phyloP scores from a whole-genome alignment of 2,113 vertebrate species.

The Caretta caretta region DNA sequence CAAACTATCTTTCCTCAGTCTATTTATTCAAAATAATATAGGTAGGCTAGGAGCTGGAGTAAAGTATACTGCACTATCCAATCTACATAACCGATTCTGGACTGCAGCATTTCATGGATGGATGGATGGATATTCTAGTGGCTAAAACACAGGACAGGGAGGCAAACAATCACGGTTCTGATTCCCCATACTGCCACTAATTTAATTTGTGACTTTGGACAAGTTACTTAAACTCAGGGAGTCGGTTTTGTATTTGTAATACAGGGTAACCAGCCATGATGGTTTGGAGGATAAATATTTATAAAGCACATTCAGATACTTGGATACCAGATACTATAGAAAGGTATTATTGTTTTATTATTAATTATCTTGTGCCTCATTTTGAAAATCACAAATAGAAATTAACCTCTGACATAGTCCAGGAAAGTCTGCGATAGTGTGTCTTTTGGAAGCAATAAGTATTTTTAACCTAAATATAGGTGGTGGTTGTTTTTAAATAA shows the following conservation, averaged over 20 bases:
- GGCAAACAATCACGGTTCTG: not conserved
- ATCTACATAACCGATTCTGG: not conserved
- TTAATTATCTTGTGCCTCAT: not conserved
- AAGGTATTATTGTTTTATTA: not conserved
- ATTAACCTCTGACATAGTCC: not conserved
- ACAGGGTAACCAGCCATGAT: not conserved
- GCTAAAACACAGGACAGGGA: not conserved
- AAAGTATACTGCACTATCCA: not conserved
- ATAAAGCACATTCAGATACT: not conserved
- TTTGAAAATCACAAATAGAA: not conserved
- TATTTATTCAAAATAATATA: not conserved
- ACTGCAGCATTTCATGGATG: not conserved
- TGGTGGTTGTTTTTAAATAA: too few species aligned
- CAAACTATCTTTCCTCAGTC: not conserved
- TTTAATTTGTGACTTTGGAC: not conserved
- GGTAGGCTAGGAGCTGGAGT: not conserved
- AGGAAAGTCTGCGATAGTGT: not conserved
- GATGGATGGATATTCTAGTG: not conserved
- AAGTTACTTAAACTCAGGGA: not conserved
- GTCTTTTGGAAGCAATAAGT: not conserved
- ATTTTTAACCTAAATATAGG: not conserved
- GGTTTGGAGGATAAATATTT: not conserved
- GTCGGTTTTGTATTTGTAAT: not conserved
- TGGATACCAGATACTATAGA: not conserved
- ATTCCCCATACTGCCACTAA: not conserved